Percentiles rank a stretch among this genome's conserved stretches.
Evolutionary conservation across 1,140 invertebrate genomes (phyloP).

Genomic region (Caenorhabditis latens): DNA sequence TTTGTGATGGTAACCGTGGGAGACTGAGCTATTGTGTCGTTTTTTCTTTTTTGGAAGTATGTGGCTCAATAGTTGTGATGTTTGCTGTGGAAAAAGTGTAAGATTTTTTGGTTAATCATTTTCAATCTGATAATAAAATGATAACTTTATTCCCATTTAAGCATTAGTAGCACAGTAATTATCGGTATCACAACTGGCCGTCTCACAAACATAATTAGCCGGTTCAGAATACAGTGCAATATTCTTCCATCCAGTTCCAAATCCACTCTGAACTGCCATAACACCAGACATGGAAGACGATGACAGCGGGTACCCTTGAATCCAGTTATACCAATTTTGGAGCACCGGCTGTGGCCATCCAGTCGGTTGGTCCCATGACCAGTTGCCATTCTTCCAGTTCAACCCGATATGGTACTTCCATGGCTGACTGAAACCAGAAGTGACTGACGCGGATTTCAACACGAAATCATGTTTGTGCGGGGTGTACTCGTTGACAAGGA

Average conservation of each 20-base stretch:
- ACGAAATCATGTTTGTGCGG: conserved; percentile 3
- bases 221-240: background rate
- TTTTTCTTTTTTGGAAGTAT: too few relatives aligned
- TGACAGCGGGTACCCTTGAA: background rate
- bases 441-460: background rate
- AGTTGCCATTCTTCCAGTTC: background rate
- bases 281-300: background rate
- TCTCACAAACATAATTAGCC: background rate
- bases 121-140: too few relatives aligned
- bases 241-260: background rate
- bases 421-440: background rate
- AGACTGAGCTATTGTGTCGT: too few relatives aligned
- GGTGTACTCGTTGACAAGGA: background rate
- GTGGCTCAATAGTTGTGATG: too few relatives aligned
- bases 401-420: background rate
- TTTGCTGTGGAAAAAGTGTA: too few relatives aligned
- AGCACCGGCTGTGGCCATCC: background rate
- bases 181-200: background rate
- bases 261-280: background rate
- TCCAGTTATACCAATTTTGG: background rate
- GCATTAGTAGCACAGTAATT: background rate
- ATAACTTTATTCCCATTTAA: too few relatives aligned
- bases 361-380: background rate
- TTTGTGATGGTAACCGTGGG: too few relatives aligned
- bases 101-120: too few relatives aligned